Base-by-base conservation (phyloP, 2,888 invertebrate genomes). In the Polyploca ridens region DNA sequence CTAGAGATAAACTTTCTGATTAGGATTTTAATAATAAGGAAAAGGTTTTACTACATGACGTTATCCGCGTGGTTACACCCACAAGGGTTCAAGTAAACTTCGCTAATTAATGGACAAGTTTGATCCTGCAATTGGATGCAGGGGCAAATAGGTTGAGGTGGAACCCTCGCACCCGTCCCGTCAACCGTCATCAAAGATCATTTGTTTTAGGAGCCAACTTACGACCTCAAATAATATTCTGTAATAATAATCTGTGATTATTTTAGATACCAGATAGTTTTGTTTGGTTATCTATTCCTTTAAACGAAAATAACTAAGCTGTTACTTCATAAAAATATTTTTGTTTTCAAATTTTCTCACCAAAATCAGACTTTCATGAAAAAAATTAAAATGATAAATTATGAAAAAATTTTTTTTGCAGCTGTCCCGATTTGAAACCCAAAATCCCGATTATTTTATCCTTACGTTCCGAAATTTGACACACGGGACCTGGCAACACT, bases 51-150 rank as follows among this genome's bases (percentile, higher is more conserved):
- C 4, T 10, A 33, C 38, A 62, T 49, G 60, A 65, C 62, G 63
- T 62, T 63, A 67, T 63, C 41, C 19, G 3, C n/a, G 62, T 69
- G 64, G 69, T 67, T 69, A 72, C 62, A 64, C 63, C 65, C 65
- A 64, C 62, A 46, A 63, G 64, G 69, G 65, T 64, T 69, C 69
- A 69, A 71, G 67, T 73, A 72, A 79, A 72, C 66, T 76, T 71
- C 61, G 57, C 63, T 69, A 77, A 79, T 78, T 76, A 76, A 76
- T 74, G 72, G 69, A 65, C 73, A 69, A 63, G 63, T 72, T 70
- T 70, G 54, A 54, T 54, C 54, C 54, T 54, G 54, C 54, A 54
- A 54, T 68, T 71, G 64, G 66, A 64, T 69, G 63, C 66, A 71
- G 75, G 69, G 70, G 71, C 63, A 70, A 67, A 67, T 69, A 67